These are phyloP conservation scores for Oncopeltus fasciatus DNA, from an alignment of 1,140 invertebrate species.

Conservation along the genomic window DNA sequence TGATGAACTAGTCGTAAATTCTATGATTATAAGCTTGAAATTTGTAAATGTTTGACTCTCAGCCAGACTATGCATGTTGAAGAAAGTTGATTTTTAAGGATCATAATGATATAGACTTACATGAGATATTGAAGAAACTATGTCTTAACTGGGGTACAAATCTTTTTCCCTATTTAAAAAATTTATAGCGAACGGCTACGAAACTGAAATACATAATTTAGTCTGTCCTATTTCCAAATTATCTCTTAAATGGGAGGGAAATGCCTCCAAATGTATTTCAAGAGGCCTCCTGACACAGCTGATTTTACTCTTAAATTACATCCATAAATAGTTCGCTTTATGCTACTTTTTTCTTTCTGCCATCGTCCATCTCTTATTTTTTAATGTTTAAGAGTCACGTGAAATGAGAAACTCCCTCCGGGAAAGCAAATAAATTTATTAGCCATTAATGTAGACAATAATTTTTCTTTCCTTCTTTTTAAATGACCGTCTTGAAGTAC, in stretches of 20 bases:
- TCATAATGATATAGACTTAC: too few relatives aligned
- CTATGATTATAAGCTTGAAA: too few relatives aligned
- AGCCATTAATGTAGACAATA: background rate
- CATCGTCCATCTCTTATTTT: too few relatives aligned
- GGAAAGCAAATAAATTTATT: background rate
- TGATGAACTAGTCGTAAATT: too few relatives aligned
- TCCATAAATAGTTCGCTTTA: background rate
- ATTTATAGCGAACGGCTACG: background rate
- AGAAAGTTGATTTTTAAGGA: too few relatives aligned
- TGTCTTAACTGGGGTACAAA: background rate
- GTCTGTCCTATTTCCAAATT: background rate
- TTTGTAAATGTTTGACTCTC: too few relatives aligned
- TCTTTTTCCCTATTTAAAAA: background rate
- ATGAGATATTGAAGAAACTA: background rate
- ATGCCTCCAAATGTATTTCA: background rate
- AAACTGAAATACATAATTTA: background rate
- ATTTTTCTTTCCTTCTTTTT: background rate
- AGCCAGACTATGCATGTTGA: too few relatives aligned
- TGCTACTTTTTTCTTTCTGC: too few relatives aligned
- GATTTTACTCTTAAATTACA: background rate
- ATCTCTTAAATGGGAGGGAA: background rate
- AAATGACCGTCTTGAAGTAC: background rate
- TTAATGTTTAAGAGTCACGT: conserved; percentile 8
- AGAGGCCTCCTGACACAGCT: background rate
- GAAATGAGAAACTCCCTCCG: background rate